Percentiles rank a stretch among this genome's conserved stretches.
Evolutionary conservation across 2,888 invertebrate genomes (phyloP).

Genomic region (Trisateles emortualis): DNA sequence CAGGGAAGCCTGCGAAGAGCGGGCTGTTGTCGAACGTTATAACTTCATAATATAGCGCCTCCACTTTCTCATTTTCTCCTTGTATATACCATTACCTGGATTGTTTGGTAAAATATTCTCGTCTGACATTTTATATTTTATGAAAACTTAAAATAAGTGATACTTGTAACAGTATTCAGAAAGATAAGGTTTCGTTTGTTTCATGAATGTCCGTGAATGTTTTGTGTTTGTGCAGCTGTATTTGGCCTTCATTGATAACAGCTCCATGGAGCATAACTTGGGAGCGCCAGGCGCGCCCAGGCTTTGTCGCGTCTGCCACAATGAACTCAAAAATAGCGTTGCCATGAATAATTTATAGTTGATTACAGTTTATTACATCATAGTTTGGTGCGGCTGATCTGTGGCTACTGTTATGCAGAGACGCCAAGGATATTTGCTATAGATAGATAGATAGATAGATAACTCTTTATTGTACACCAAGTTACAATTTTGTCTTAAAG

Average conservation of each 20-base stretch:
- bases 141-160: too few species aligned
- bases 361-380: constrained; percentile 42
- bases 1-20: too few species aligned
- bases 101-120: too few species aligned
- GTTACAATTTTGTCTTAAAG: too few species aligned
- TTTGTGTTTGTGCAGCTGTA: background rate
- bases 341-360: constrained; percentile 46
- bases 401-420: background rate
- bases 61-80: too few species aligned
- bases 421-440: background rate
- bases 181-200: too few species aligned
- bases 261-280: constrained; percentile 40
- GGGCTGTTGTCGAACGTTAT: too few species aligned
- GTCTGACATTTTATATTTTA: too few species aligned
- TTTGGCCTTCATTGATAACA: constrained; percentile 18
- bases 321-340: constrained; percentile 45
- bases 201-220: background rate
- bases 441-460: background rate
- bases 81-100: too few species aligned
- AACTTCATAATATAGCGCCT: too few species aligned
- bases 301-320: constrained; percentile 28
- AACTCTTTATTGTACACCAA: too few species aligned
- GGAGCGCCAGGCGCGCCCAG: constrained; percentile 45
- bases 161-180: too few species aligned
- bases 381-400: constrained; percentile 19